Evolutionary conservation across 2,888 invertebrate species (phyloP).

Genomic region (Mylabris sibirica): DNA sequence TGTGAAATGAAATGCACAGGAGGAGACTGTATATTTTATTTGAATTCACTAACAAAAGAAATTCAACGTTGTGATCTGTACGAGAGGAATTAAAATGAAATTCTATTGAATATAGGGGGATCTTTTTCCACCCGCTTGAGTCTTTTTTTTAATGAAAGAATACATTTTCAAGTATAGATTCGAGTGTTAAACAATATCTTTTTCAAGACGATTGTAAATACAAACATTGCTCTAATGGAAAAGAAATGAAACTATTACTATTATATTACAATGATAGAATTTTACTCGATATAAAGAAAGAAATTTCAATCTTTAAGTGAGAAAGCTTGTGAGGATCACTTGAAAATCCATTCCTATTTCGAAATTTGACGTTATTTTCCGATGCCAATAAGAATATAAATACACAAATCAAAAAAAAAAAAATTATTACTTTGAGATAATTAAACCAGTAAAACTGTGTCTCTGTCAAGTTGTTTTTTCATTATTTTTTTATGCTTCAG

Average conservation of each 20-base stretch:
- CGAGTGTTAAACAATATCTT: not conserved
- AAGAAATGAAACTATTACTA: constrained; percentile 29
- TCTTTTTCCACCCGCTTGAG: not conserved
- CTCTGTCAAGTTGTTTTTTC: not conserved
- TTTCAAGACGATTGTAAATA: not conserved
- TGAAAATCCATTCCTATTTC: not conserved
- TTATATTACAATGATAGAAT: not conserved
- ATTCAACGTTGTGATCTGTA: not conserved
- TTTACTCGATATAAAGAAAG: not conserved
- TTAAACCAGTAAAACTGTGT: not conserved
- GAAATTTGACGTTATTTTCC: not conserved
- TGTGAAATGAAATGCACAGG: not conserved
- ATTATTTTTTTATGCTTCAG: not conserved
- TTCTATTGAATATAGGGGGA: not conserved
- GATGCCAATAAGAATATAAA: not conserved
- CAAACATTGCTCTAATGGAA: constrained; percentile 28
- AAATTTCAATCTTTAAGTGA: not conserved
- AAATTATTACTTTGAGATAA: not conserved
- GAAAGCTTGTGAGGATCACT: not conserved
- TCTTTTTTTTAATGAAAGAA: not conserved
- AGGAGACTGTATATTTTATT: not conserved
- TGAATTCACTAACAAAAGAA: not conserved
- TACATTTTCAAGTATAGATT: not conserved
- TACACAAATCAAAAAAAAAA: not conserved
- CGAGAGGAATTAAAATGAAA: not conserved